Base-by-base conservation (phyloP, 2,113 vertebrate genomes). In the Monarcha castaneiventris region DNA sequence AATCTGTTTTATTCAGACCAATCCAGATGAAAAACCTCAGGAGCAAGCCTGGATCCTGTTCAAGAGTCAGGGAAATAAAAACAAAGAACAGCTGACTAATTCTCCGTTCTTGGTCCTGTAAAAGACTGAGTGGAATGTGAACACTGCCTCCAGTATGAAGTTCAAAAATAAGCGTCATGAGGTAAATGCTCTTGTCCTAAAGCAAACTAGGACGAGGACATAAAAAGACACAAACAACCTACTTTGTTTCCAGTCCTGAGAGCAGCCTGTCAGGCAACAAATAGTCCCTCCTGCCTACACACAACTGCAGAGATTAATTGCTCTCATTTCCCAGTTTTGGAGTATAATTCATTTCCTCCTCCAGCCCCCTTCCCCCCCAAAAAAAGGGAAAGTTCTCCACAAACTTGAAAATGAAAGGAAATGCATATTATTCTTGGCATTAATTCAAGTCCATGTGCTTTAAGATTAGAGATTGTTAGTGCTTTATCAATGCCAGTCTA, bases 21-120 rank as follows among this genome's bases (percentile, higher is more conserved):
- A 90, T 94, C 93, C 96, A 95, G 96, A 93, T 95, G 96, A 96
- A 75, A 96, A 97, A 95, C 68, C 88, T 96, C 94, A 96, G 94
- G 76, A 96, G 96, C 73, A 26, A 96, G 88, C 37, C 85, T 97
- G 93, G 93, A 84, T 21, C 69, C 41, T 5, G 84, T 92, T 97
- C 96, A 97, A 96, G 90, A 96, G 90, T 90, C 92, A 92, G 93
- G 69, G 92, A 87, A 97, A 96, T 96, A 91, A 96, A 96, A 97
- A 96, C 96, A 96, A 97, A 93, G 96, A 96, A 95, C 96, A 97
- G 96, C 96, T 97, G 96, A 96, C 94, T 93, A 96, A 94, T 96
- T 96, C 93, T 90, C 88, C 88, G 29, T 75, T 90, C 94, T 90
- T 29, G 61, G 85, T 93, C 90, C 90, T 86, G 81, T 68, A 93